Evolutionary conservation across 1,140 invertebrate species (phyloP).

Genomic region (Ditylenchus dipsaci): DNA sequence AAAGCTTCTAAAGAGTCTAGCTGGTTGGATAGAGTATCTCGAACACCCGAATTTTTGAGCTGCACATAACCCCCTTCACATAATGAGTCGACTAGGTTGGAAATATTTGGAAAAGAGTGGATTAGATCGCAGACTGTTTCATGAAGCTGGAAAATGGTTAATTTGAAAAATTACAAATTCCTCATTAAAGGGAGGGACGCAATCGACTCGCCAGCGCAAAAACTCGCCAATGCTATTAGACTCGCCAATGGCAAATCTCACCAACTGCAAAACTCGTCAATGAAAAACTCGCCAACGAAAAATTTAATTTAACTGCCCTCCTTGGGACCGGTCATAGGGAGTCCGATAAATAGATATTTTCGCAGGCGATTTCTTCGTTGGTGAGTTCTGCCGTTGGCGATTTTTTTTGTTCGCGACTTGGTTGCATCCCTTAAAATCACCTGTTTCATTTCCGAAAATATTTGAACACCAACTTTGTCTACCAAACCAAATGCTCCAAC

Average conservation of each 20-base stretch:
- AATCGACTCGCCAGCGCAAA: too few relatives aligned
- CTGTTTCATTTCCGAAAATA: slow-evolving; percentile 46
- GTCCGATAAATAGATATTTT: too few relatives aligned
- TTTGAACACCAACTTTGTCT: slow-evolving; percentile 41
- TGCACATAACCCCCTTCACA: slow-evolving; percentile 33
- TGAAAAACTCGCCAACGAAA: too few relatives aligned
- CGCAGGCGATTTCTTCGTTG: too few relatives aligned
- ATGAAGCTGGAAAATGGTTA: slow-evolving; percentile 30
- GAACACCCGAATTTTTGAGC: slow-evolving; percentile 10
- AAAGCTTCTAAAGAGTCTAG: slow-evolving; percentile 36
- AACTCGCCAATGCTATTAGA: too few relatives aligned
- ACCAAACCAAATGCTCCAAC: slow-evolving; percentile 30
- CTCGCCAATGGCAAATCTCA: too few relatives aligned
- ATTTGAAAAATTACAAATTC: not conserved
- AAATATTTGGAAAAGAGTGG: slow-evolving; percentile 46
- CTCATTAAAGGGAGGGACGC: too few relatives aligned
- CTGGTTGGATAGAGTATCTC: slow-evolving; percentile 35
- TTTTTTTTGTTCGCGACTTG: too few relatives aligned
- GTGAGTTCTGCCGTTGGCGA: too few relatives aligned
- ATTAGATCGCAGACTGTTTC: slow-evolving; percentile 35
- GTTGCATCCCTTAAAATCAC: slow-evolving; percentile 2
- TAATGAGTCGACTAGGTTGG: slow-evolving; percentile 39
- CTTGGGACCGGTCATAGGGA: too few relatives aligned
- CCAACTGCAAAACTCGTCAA: too few relatives aligned
- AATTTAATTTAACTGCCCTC: too few relatives aligned